phyloP scores from a whole-genome alignment of 2,797 vertebrate genomes.

The Lindbergichthys nudifrons region DNA sequence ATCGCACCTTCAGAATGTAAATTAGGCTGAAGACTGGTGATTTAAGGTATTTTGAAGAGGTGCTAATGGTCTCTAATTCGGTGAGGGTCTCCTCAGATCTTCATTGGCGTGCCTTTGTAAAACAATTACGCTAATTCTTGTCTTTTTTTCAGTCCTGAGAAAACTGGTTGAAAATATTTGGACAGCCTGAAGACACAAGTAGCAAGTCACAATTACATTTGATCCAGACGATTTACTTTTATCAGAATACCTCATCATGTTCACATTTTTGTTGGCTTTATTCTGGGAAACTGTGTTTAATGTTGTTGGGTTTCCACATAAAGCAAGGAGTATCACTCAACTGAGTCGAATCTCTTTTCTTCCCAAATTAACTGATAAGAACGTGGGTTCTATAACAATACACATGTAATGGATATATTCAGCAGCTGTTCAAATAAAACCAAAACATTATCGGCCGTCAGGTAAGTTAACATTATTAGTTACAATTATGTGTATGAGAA shows the following conservation, averaged over 20 bases:
- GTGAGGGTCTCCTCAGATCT: slow-evolving; percentile 29
- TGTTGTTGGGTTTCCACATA: slow-evolving; percentile 4
- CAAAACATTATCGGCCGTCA: neutral
- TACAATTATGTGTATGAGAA: neutral
- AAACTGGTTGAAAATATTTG: slow-evolving; percentile 21
- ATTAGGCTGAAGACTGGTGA: slow-evolving; percentile 40
- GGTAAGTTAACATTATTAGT: slow-evolving; percentile 11
- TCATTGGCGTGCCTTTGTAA: slow-evolving; percentile 14
- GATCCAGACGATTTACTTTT: neutral
- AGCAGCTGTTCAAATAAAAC: slow-evolving; percentile 7
- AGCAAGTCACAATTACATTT: neutral
- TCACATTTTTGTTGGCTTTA: neutral
- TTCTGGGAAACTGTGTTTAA: neutral
- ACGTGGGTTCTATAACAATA: neutral
- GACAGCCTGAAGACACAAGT: neutral
- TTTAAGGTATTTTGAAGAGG: slow-evolving; percentile 40
- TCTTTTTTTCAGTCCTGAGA: slow-evolving; percentile 11
- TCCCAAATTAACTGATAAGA: slow-evolving; percentile 5
- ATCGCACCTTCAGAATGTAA: slow-evolving; percentile 34
- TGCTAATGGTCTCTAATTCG: slow-evolving; percentile 60
- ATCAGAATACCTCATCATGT: neutral
- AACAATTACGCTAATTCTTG: slow-evolving; percentile 15
- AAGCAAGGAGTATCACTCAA: neutral
- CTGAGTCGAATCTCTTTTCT: neutral
- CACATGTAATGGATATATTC: neutral